Percentiles rank a stretch among this genome's conserved stretches.
Evolutionary conservation across 1,140 invertebrate species (phyloP).

Genomic region (Diorhabda elongata): DNA sequence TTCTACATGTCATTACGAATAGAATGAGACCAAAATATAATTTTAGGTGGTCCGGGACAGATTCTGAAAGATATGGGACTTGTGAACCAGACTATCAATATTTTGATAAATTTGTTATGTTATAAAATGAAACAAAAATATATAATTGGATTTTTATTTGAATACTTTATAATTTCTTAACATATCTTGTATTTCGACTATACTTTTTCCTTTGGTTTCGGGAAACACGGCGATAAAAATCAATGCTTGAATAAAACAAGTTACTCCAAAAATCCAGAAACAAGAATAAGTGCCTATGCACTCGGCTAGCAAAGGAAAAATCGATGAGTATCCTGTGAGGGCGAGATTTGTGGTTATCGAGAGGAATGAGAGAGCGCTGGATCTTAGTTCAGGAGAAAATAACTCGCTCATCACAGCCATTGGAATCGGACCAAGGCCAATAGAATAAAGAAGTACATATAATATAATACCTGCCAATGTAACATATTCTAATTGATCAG

Average conservation of each 20-base stretch:
- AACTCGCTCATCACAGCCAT: not conserved
- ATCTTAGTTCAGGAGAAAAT: not conserved
- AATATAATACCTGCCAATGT: not conserved
- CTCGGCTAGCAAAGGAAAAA: not conserved
- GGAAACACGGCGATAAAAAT: not conserved
- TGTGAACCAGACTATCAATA: too few species aligned
- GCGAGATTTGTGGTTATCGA: not conserved
- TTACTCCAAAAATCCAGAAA: not conserved
- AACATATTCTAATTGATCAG: not conserved
- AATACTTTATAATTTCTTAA: not conserved
- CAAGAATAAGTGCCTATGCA: not conserved
- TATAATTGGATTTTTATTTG: not conserved
- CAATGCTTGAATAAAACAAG: not conserved
- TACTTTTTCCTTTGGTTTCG: not conserved
- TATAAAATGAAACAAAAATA: not conserved
- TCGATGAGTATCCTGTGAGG: not conserved
- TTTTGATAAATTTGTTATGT: too few species aligned
- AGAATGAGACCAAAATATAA: too few species aligned
- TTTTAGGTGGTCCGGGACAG: too few species aligned
- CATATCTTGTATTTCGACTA: not conserved
- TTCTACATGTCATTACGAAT: too few species aligned
- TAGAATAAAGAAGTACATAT: conserved; percentile 1
- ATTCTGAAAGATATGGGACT: too few species aligned
- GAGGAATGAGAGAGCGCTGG: too few species aligned
- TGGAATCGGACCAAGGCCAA: not conserved